Evolutionary conservation across 1,140 invertebrate genomes (phyloP).

Genomic region (Drosophila subobscura): DNA sequence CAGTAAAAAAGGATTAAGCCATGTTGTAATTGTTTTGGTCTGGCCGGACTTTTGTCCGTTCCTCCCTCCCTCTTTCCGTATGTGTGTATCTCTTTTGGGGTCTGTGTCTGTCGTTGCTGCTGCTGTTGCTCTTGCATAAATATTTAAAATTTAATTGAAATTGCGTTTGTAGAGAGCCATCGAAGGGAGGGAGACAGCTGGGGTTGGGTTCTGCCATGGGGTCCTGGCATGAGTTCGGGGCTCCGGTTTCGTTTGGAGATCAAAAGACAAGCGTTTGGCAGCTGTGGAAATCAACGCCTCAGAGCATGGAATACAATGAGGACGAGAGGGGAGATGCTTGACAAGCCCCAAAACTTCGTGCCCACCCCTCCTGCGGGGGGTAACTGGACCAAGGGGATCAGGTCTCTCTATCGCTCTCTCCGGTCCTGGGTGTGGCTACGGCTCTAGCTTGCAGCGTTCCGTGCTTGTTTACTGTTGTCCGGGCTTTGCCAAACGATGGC

Average conservation of each 20-base stretch:
- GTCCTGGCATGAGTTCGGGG: constrained; percentile 13
- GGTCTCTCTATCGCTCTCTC: constrained; percentile 19
- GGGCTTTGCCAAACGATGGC: constrained; percentile 51
- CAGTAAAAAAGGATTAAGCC: constrained; percentile 66
- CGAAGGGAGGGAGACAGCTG: background rate
- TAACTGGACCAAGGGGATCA: background rate
- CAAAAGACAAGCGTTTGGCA: constrained; percentile 80
- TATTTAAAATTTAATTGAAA: constrained; percentile 83
- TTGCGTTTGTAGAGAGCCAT: constrained; percentile 60
- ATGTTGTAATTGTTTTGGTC: constrained; percentile 69
- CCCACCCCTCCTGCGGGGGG: constrained; percentile 26
- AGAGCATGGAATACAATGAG: constrained; percentile 45
- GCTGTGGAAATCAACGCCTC: constrained; percentile 77
- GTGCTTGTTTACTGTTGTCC: constrained; percentile 67
- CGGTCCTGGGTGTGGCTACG: background rate
- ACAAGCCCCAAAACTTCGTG: constrained; percentile 25
- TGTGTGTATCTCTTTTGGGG: constrained; percentile 2
- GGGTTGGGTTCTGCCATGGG: background rate
- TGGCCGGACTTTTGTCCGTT: constrained; percentile 20
- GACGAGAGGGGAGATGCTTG: constrained; percentile 10
- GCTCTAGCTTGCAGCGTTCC: constrained; percentile 25
- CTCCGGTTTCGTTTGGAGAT: constrained; percentile 47
- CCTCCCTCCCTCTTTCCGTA: background rate
- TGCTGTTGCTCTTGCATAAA: constrained; percentile 62
- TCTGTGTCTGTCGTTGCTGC: constrained; percentile 18